A percentile compares a stretch with the other conserved stretches of the same genome.
Evolutionary conservation across 2,113 vertebrate genomes (phyloP).

Genomic region (Ptychochromis oligacanthus): DNA sequence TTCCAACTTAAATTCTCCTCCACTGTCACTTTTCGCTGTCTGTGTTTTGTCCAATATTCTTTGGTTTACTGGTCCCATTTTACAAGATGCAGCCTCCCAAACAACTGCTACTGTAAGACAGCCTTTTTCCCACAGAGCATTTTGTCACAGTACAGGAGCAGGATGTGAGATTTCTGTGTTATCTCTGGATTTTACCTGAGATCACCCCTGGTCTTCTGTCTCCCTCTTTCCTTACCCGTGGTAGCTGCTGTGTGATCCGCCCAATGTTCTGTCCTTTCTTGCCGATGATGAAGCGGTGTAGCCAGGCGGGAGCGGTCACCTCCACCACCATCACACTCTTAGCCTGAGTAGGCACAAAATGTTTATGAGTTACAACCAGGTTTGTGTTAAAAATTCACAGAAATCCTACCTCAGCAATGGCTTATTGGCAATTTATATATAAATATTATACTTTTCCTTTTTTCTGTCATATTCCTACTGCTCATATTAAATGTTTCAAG

Average conservation of each 20-base stretch:
- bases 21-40: not conserved
- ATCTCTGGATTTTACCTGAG: not conserved
- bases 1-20: not conserved
- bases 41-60: not conserved
- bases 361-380: not conserved
- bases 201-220: not conserved
- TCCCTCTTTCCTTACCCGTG: slow-evolving; percentile 68
- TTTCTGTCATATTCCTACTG: not conserved
- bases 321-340: slow-evolving; percentile 82
- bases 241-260: slow-evolving; percentile 83
- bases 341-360: slow-evolving; percentile 66
- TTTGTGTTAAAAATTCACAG: not conserved
- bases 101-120: not conserved
- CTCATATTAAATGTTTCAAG: not conserved
- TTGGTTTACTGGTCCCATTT: not conserved
- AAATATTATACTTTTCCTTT: not conserved
- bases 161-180: not conserved
- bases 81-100: not conserved
- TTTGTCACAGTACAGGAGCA: not conserved
- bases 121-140: not conserved
- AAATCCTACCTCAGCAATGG: not conserved
- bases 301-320: slow-evolving; percentile 83
- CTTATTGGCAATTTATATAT: not conserved
- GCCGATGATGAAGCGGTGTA: slow-evolving; percentile 87
- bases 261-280: slow-evolving; percentile 85